Conservation (phyloP, 2,113 vertebrate genomes). For the Chaetorhynchus papuensis region DNA sequence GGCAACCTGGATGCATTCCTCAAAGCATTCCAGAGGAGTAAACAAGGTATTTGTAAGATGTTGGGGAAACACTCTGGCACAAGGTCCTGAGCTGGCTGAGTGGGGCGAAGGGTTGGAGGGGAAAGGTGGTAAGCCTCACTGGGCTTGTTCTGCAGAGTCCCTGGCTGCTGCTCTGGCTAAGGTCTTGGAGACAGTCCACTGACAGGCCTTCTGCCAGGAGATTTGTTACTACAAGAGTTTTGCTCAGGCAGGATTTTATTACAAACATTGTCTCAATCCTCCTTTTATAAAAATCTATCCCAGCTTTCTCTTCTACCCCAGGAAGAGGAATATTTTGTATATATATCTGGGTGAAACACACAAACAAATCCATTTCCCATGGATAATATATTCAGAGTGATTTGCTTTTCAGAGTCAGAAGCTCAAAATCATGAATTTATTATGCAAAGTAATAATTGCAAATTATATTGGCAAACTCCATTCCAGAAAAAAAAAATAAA, state of each 20-base stretch:
- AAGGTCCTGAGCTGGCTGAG: neutral
- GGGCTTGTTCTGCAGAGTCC: conserved; percentile 25
- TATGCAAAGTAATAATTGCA: conserved; percentile 57
- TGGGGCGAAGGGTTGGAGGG: conserved; percentile 12
- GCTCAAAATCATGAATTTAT: conserved; percentile 52
- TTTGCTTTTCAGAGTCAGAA: conserved; percentile 46
- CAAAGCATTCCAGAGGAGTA: conserved; percentile 35
- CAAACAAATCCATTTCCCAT: conserved; percentile 43
- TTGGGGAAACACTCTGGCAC: neutral
- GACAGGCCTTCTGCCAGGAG: conserved; percentile 55
- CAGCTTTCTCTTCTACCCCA: neutral
- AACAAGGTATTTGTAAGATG: conserved; percentile 28
- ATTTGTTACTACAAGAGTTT: conserved; percentile 53
- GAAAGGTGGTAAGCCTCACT: conserved; percentile 52
- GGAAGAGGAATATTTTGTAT: conserved; percentile 30
- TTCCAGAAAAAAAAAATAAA: conserved; percentile 31
- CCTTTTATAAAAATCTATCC: conserved; percentile 46
- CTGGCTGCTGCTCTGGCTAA: conserved; percentile 53
- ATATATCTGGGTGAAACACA: conserved; percentile 51
- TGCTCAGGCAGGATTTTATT: conserved; percentile 52
- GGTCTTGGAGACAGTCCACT: conserved; percentile 55
- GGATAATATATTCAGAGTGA: conserved; percentile 53
- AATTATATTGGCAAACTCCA: conserved; percentile 50
- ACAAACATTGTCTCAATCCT: conserved; percentile 53
- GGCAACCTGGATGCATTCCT: conserved; percentile 31